phyloP scores from a whole-genome alignment of 2,888 invertebrate species.

The Microctonus aethiopoides region DNA sequence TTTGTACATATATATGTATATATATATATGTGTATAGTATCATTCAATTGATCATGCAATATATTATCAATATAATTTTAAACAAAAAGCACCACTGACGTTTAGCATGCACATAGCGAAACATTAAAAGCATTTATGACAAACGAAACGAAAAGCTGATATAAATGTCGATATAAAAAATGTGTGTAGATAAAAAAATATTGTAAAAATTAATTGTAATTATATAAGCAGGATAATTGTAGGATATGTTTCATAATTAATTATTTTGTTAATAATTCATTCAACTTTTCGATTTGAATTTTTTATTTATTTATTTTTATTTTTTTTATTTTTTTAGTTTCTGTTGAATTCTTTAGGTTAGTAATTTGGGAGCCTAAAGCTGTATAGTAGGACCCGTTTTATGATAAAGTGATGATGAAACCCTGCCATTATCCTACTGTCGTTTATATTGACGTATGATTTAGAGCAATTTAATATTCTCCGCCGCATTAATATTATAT shows the following conservation, averaged over 20 bases:
- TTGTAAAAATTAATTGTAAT: conserved; percentile 16
- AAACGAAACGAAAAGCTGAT: conserved; percentile 45
- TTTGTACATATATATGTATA: too few relatives aligned
- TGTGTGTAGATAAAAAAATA: conserved; percentile 10
- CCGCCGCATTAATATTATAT: background rate
- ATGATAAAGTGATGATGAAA: conserved; percentile 9
- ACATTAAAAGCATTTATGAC: conserved; percentile 55
- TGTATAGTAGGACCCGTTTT: background rate
- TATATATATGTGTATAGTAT: conserved; percentile 20
- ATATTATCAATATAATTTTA: background rate
- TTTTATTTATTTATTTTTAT: background rate
- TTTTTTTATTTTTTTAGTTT: background rate
- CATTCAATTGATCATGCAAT: conserved; percentile 1
- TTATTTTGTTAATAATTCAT: background rate
- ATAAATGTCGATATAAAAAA: conserved; percentile 27
- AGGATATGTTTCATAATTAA: conserved; percentile 32
- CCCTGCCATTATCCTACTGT: conserved; percentile 31
- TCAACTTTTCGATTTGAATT: background rate
- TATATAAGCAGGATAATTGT: conserved; percentile 38
- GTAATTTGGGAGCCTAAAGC: conserved; percentile 41
- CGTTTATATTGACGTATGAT: conserved; percentile 1
- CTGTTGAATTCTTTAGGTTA: too few relatives aligned
- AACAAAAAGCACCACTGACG: background rate
- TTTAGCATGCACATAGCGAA: conserved; percentile 58
- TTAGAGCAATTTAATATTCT: background rate